Base-by-base conservation (phyloP, 1,140 invertebrate genomes). In the Drosophila punjabiensis region DNA sequence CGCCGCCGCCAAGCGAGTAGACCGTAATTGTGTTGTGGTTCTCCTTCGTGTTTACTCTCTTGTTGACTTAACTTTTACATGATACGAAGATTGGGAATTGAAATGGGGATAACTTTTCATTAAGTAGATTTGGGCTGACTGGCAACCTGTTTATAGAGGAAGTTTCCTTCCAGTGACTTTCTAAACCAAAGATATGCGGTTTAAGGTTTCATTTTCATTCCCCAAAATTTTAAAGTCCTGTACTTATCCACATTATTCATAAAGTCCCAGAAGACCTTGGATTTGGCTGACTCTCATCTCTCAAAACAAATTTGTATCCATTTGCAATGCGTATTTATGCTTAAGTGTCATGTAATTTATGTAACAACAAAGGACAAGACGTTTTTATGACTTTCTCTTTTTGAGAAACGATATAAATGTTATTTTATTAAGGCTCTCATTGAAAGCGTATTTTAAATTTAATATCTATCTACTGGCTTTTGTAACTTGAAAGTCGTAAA, bases 11-110 rank as follows among this genome's bases (percentile, higher is more conserved):
- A 20, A 32, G 30, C 62, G 43, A 67, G 30, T 30, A 71, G 28
- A 28, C 68, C 64, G 68, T 71, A 71, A 69, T 71, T 71, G 65
- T 48, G 65, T 33, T 71, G 68, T 58, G 68, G 32, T 71, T 69
- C 37, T 68, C 37, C 64, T 56, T 69, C 65, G 68, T 69, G 68
- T 52, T 69, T 58, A 47, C 68, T 71, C 68, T 39, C 50, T 56
- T 56, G 68, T 58, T 71, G 68, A 71, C 65, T 71, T 68, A 58
- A 56, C 37, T 45, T 56, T 39, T 37, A 48, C 35, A 24, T 33
- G n/a, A 41, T 69, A 48, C 55, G 50, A 32, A 48, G 35, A 58
- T 39, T 58, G 55, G 55, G 35, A 58, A 58, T 39, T 58, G 55
- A 58, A 58, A 58, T 28, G 55, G 20, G 37, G 35, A 39, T 58